A percentile compares a stretch with the other conserved stretches of the same genome.
phyloP scores from a whole-genome alignment of 2,888 invertebrate genomes.

The Meandrusa payeni region DNA sequence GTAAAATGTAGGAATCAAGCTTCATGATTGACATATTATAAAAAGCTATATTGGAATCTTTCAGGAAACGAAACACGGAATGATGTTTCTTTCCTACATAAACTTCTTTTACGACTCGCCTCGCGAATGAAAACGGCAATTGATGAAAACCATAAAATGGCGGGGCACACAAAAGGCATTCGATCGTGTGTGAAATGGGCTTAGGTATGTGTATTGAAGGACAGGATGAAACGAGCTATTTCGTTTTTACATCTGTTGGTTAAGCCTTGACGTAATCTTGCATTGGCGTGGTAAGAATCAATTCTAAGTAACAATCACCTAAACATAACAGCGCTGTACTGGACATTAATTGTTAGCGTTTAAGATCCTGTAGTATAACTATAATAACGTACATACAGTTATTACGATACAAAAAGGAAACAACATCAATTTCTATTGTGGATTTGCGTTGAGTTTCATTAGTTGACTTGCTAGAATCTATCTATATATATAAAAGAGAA shows the following conservation, averaged over 20 bases:
- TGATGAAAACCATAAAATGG: constrained; percentile 31
- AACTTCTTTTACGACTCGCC: constrained; percentile 26
- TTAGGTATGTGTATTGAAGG: constrained; percentile 21
- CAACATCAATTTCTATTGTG: no score
- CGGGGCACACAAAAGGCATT: constrained; percentile 26
- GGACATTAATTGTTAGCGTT: no score
- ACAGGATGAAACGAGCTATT: constrained; percentile 21
- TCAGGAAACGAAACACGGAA: constrained; percentile 15
- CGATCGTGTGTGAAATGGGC: constrained; percentile 28
- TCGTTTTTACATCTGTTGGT: constrained; percentile 20
- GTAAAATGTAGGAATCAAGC: constrained; percentile 10
- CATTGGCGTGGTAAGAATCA: not conserved
- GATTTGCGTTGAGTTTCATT: no score
- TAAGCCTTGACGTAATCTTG: not conserved
- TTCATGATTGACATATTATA: constrained; percentile 16
- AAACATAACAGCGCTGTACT: no score
- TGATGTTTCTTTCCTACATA: constrained; percentile 21
- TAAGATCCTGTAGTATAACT: no score
- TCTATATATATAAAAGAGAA: no score
- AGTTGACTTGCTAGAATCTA: no score
- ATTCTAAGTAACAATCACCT: not conserved
- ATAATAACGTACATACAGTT: no score
- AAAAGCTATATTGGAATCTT: constrained; percentile 17
- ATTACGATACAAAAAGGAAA: no score
- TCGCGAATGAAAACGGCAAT: constrained; percentile 29